Evolutionary conservation across 2,888 invertebrate species (phyloP).

Genomic region (Rosalia funebris): DNA sequence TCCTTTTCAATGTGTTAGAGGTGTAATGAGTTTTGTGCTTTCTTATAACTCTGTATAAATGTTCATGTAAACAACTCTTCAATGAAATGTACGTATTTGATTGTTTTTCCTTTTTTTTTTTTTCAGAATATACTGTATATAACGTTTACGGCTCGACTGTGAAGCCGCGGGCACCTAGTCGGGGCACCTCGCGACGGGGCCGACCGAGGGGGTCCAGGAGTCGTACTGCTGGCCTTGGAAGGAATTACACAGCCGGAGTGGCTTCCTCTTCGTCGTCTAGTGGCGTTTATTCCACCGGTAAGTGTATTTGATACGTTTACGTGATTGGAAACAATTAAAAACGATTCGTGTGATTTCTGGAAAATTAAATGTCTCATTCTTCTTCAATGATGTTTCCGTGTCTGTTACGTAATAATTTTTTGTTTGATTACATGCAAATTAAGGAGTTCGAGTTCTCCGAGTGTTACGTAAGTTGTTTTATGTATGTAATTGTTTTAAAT

Average conservation of each 20-base stretch:
- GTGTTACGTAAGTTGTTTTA: conserved; percentile 12
- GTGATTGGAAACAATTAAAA: neutral
- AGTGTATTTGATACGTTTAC: conserved; percentile 14
- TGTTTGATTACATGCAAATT: conserved; percentile 10
- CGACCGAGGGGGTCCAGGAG: conserved; percentile 74
- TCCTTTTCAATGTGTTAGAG: too few relatives aligned
- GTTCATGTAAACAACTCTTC: too few relatives aligned
- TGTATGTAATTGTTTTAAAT: too few relatives aligned
- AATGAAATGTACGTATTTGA: too few relatives aligned
- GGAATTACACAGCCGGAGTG: conserved; percentile 39
- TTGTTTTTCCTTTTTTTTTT: conserved; percentile 28
- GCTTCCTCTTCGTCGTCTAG: conserved; percentile 32
- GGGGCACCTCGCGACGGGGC: conserved; percentile 75
- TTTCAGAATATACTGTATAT: conserved; percentile 58
- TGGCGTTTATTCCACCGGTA: conserved; percentile 41
- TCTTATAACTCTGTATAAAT: too few relatives aligned
- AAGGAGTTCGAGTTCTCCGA: conserved; percentile 15
- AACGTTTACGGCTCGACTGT: conserved; percentile 61
- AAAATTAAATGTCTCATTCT: too few relatives aligned
- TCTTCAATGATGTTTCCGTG: neutral
- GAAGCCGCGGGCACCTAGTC: conserved; percentile 63
- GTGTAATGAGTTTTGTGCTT: too few relatives aligned
- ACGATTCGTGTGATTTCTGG: too few relatives aligned
- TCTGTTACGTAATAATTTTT: conserved; percentile 1
- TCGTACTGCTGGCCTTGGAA: conserved; percentile 64